These are phyloP conservation scores for Tipula lateralis DNA, from an alignment of 2,888 invertebrate species.

Conservation along the genomic window DNA sequence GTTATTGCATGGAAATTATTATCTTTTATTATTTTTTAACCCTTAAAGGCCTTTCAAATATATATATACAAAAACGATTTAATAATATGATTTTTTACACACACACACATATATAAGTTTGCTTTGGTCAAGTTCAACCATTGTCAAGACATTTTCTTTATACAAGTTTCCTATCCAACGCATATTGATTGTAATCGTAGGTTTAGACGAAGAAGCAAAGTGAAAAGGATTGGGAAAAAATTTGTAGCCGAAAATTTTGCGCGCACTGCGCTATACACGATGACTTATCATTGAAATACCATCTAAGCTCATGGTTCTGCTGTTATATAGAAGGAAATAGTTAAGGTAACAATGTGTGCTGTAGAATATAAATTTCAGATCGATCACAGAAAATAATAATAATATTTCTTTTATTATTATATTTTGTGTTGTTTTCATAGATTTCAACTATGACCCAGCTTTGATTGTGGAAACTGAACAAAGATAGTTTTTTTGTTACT, in stretches of 20 bases:
- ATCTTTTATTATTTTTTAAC: slow-evolving; percentile 21
- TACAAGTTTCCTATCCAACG: neutral
- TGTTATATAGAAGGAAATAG: neutral
- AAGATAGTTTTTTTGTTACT: neutral
- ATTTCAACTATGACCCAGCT: slow-evolving; percentile 24
- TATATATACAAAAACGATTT: neutral
- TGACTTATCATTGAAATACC: neutral
- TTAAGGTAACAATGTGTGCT: neutral
- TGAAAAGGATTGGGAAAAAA: neutral
- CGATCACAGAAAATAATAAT: neutral
- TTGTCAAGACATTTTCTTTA: neutral
- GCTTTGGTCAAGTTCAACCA: slow-evolving; percentile 28
- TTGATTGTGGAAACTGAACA: slow-evolving; percentile 9
- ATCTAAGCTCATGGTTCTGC: neutral
- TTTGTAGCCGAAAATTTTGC: neutral
- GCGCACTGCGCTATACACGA: neutral
- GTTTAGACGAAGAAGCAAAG: neutral
- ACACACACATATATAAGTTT: neutral
- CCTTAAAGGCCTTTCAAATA: slow-evolving; percentile 12
- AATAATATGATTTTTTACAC: neutral
- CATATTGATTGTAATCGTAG: neutral
- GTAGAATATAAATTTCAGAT: neutral
- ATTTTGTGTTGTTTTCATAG: neutral
- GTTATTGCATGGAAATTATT: slow-evolving; percentile 27
- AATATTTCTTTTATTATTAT: neutral